Percentiles rank a stretch among this genome's conserved stretches.
phyloP scores from a whole-genome alignment of 1,140 invertebrate species.

The Drosophila eugracilis region DNA sequence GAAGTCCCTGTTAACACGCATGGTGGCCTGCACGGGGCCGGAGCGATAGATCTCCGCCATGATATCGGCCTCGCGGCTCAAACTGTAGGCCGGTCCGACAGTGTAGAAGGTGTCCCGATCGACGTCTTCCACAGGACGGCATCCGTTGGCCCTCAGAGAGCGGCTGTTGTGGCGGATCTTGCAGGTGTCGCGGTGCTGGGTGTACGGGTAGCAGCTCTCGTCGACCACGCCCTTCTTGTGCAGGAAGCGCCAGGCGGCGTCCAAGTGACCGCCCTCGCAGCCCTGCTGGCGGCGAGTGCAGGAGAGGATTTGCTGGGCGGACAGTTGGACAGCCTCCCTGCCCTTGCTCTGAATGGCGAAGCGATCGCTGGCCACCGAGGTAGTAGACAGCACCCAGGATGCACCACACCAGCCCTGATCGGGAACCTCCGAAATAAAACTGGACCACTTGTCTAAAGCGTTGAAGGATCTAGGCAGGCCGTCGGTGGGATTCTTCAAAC shows the following conservation, averaged over 20 bases:
- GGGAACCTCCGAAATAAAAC: conserved; percentile 89
- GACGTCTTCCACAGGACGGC: conserved; percentile 84
- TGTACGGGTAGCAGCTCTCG: conserved; percentile 93
- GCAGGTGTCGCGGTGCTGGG: conserved; percentile 87
- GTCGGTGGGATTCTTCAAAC: conserved; percentile 87
- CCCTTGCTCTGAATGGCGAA: conserved; percentile 93
- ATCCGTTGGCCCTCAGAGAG: conserved; percentile 86
- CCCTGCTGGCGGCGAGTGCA: conserved; percentile 93
- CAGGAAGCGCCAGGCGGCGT: conserved; percentile 95
- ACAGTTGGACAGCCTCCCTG: conserved; percentile 88
- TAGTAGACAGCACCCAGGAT: conserved; percentile 96
- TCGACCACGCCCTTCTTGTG: conserved; percentile 92
- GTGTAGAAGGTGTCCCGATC: conserved; percentile 89
- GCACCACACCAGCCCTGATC: conserved; percentile 97
- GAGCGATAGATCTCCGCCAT: conserved; percentile 96
- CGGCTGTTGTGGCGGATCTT: conserved; percentile 85
- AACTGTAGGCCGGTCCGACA: conserved; percentile 93
- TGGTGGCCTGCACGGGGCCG: conserved; percentile 97
- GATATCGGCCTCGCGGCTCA: conserved; percentile 92
- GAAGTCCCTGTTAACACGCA: conserved; percentile 95
- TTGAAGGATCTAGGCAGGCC: conserved; percentile 90
- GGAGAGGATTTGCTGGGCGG: conserved; percentile 93
- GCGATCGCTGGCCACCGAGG: conserved; percentile 91
- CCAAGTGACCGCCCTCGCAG: conserved; percentile 94
- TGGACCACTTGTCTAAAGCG: conserved; percentile 89